A percentile compares a stretch with the other conserved stretches of the same genome.
These are phyloP conservation scores for Acipenser ruthenus DNA, from an alignment of 2,797 vertebrate species.

Conservation along the genomic window DNA sequence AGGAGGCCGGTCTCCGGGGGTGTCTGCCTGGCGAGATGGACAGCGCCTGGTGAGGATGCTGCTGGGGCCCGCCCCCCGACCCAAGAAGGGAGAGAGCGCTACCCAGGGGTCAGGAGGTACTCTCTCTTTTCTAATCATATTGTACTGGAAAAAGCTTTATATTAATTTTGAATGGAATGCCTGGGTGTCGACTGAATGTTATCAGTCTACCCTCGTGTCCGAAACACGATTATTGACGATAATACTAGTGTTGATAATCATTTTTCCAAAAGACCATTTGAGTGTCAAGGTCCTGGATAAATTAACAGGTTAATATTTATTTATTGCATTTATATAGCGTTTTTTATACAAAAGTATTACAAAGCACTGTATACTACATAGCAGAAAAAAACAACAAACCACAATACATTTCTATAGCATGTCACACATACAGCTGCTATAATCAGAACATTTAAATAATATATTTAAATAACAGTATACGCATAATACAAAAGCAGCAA, in stretches of 20 bases:
- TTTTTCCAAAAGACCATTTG: neutral
- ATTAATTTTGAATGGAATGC: constrained; percentile 5
- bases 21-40: constrained; percentile 53
- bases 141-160: neutral
- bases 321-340: no score
- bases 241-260: neutral
- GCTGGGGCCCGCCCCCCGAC: constrained; percentile 36
- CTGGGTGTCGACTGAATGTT: constrained; percentile 3
- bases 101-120: constrained; percentile 10
- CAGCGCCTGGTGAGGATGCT: constrained; percentile 44
- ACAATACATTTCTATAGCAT: no score
- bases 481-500: no score
- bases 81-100: constrained; percentile 1
- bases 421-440: no score
- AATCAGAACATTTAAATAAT: no score
- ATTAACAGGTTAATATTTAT: no score
- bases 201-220: no score
- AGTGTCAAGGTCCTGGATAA: no score
- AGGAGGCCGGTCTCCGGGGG: constrained; percentile 21
- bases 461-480: no score
- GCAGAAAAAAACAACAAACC: no score
- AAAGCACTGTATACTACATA: no score
- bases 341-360: no score
- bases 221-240: neutral
- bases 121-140: neutral